Evolutionary conservation across 1,140 invertebrate species (phyloP), one percentile per base, ranked within the genome.

Genomic region (Drosophila bocki): DNA sequence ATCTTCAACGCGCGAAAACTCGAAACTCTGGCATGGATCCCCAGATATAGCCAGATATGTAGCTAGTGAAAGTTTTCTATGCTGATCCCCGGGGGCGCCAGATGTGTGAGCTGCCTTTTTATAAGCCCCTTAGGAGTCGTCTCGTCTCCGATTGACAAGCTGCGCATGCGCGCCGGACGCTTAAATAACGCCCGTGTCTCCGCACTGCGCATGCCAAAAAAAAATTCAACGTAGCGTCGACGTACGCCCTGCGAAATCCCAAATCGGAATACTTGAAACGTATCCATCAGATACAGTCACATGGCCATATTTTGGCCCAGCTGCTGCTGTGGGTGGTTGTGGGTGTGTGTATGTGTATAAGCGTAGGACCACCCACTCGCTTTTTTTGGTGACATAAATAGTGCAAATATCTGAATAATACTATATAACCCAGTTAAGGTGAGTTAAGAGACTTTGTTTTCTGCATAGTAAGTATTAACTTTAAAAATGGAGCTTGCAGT

Each of bases 21-120:
- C 37, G 26, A 47, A 61, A 7, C 11, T 19, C 29, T 35, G 50
- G 33, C 51, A 37, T 17, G 33, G 51, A 51, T 58, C 60, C 48
- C 50, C 32, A 37, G 33, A 54, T 33, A 51, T 44, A 78, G 50
- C 65, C 57, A 75, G 33, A 50, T 54, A 26, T 26, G 26, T 26
- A 39, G 51, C 35, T 50, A 87, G 84, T 88, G 84, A 88, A 87
- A 87, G 84, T 87, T 88, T 82, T 88, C 84, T 88, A 88, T 83
- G 72, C 80, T 75, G 75, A 56, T 60, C 51, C 42, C 19, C 22
- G 22, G 60, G 35, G 50, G 33, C 41, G 58, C 37, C 60, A 57
- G 61, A 69, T 75, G 74, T 75, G 74, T 75, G 63, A 63, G 62
- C 26, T 80, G 63, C 71, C 59, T 47, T 65, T 71, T 71, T 33